Evolutionary conservation across 2,888 invertebrate species (phyloP).

Genomic region (Gandaritis pyraliata): DNA sequence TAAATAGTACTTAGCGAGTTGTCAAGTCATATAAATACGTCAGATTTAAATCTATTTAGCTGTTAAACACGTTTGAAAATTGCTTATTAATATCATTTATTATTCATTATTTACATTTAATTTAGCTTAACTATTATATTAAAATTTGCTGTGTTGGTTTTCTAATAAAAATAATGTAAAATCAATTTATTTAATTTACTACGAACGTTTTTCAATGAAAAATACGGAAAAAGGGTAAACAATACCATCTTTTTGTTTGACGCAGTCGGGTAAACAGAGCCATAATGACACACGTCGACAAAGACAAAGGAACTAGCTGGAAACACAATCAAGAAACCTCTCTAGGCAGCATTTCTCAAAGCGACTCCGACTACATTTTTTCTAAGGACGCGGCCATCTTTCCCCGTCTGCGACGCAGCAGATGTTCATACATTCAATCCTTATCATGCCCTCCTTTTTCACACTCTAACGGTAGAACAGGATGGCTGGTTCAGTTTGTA

Average conservation of each 20-base stretch:
- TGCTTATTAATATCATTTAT: too few relatives aligned
- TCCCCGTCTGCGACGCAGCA: constrained; percentile 56
- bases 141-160: too few relatives aligned
- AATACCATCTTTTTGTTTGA: background rate
- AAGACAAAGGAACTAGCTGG: constrained; percentile 28
- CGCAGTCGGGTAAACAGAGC: background rate
- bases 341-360: constrained; percentile 35
- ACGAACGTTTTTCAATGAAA: too few relatives aligned
- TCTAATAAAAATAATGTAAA: too few relatives aligned
- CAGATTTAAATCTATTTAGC: too few relatives aligned
- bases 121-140: too few relatives aligned
- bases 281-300: constrained; percentile 5
- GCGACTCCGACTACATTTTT: constrained; percentile 38
- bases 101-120: too few relatives aligned
- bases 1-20: too few relatives aligned
- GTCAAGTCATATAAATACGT: too few relatives aligned
- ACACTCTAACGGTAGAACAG: constrained; percentile 31
- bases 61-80: too few relatives aligned
- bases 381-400: constrained; percentile 50
- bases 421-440: constrained; percentile 67
- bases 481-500: constrained; percentile 25
- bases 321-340: constrained; percentile 40
- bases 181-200: too few relatives aligned
- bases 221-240: too few relatives aligned
- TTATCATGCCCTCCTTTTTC: constrained; percentile 67